A percentile compares a stretch with the other conserved stretches of the same genome.
phyloP scores from a whole-genome alignment of 2,888 invertebrate species.

The Lutraria lutraria region DNA sequence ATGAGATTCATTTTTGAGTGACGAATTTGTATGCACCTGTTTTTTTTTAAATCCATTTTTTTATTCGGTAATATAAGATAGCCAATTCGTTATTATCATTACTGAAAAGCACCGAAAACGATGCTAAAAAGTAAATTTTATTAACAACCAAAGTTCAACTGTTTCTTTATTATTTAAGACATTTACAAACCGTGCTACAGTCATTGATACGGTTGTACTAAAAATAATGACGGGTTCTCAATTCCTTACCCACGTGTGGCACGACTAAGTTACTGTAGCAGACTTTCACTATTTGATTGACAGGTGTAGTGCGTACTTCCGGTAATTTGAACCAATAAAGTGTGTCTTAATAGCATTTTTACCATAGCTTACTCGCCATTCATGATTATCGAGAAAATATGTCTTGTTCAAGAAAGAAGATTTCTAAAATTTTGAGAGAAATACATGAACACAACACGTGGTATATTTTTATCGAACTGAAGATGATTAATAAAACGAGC shows the following conservation, averaged over 20 bases:
- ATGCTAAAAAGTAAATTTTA: too few species aligned
- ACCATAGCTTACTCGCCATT: not conserved
- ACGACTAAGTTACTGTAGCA: not conserved
- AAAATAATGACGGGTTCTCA: not conserved
- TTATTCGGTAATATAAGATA: too few species aligned
- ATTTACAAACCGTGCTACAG: too few species aligned
- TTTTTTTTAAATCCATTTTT: too few species aligned
- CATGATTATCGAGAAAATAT: not conserved
- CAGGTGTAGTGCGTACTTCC: not conserved
- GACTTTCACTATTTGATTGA: not conserved
- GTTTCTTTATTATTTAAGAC: too few species aligned
- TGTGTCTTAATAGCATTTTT: not conserved
- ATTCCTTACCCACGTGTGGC: not conserved
- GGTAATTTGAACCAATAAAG: not conserved
- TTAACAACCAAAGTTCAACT: too few species aligned
- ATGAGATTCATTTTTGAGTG: too few species aligned
- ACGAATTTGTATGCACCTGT: too few species aligned
- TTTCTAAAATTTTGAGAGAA: not conserved
- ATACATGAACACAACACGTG: not conserved
- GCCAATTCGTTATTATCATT: too few species aligned
- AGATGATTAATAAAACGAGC: too few species aligned
- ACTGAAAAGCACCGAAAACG: too few species aligned
- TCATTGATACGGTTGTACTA: too few species aligned
- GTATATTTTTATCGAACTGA: not conserved
- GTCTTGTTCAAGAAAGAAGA: not conserved